Evolutionary conservation across 92 coral and sea anemone species (phyloP).

Genomic region (Desmophyllum pertusum): DNA sequence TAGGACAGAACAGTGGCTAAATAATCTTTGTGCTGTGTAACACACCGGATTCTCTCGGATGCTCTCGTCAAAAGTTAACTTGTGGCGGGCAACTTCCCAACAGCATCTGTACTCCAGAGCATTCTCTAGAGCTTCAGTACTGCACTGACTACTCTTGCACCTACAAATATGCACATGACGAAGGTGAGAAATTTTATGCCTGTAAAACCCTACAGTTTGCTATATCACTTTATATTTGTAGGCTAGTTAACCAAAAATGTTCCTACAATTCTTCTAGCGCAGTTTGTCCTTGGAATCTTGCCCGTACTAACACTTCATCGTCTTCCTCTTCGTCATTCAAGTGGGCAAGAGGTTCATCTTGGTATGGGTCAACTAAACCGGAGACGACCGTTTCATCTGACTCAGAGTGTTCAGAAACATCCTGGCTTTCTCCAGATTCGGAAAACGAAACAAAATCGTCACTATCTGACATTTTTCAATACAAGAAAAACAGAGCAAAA

Average conservation of each 20-base stretch:
- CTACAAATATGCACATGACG: not conserved
- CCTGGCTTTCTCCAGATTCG: not conserved
- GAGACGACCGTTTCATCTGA: not conserved
- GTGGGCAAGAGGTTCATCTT: slow-evolving; percentile 20
- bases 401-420: slow-evolving; percentile 6
- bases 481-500: too few relatives aligned
- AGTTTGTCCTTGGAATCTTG: slow-evolving; percentile 14
- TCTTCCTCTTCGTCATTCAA: not conserved
- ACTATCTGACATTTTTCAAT: not conserved
- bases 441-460: slow-evolving; percentile 1
- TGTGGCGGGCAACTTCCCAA: slow-evolving; percentile 13
- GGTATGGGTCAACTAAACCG: slow-evolving; percentile 29
- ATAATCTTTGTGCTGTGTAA: slow-evolving; percentile 24
- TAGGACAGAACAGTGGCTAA: slow-evolving; percentile 15
- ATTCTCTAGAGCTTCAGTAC: slow-evolving; percentile 10
- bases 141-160: slow-evolving; percentile 31
- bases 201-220: not conserved
- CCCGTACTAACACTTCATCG: not conserved
- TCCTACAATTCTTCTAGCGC: slow-evolving; percentile 6
- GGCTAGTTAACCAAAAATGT: not conserved
- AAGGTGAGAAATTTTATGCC: not conserved
- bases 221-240: not conserved
- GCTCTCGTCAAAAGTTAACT: slow-evolving; percentile 18
- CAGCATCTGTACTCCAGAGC: slow-evolving; percentile 38
- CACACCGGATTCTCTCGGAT: slow-evolving; percentile 17